Evolutionary conservation across 2,797 vertebrate genomes (phyloP).

Genomic region (Poeciliopsis paucimaculata): DNA sequence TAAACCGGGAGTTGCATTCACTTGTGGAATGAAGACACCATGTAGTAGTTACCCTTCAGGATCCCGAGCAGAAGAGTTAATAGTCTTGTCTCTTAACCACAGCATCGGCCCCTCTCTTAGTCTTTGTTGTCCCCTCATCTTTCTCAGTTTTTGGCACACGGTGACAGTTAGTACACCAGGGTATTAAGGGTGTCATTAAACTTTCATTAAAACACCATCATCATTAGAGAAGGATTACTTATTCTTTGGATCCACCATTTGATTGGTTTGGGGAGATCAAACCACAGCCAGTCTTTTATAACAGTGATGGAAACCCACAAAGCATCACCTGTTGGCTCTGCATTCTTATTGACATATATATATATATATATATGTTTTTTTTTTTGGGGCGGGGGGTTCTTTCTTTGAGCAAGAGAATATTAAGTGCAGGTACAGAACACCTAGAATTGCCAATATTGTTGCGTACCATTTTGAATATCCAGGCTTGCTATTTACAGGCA

Average conservation of each 20-base stretch:
- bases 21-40: not conserved
- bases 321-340: conserved; percentile 13
- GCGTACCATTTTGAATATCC: not conserved
- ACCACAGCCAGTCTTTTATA: conserved; percentile 72
- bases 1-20: not conserved
- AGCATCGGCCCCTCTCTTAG: not conserved
- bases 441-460: not conserved
- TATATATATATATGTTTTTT: no score
- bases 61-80: not conserved
- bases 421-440: not conserved
- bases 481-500: not conserved
- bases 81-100: conserved; percentile 1
- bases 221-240: conserved; percentile 78
- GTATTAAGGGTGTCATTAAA: conserved; percentile 74
- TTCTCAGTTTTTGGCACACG: conserved; percentile 56
- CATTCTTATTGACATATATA: not conserved
- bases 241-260: conserved; percentile 65
- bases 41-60: not conserved
- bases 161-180: conserved; percentile 57
- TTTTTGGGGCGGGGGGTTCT: no score
- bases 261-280: conserved; percentile 70
- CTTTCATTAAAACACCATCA: conserved; percentile 82
- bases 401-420: not conserved
- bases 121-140: conserved; percentile 28
- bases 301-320: conserved; percentile 40